A percentile compares a stretch with the other conserved stretches of the same genome.
Conservation (phyloP, 2,888 invertebrate species). For the Brachyptera risi region DNA sequence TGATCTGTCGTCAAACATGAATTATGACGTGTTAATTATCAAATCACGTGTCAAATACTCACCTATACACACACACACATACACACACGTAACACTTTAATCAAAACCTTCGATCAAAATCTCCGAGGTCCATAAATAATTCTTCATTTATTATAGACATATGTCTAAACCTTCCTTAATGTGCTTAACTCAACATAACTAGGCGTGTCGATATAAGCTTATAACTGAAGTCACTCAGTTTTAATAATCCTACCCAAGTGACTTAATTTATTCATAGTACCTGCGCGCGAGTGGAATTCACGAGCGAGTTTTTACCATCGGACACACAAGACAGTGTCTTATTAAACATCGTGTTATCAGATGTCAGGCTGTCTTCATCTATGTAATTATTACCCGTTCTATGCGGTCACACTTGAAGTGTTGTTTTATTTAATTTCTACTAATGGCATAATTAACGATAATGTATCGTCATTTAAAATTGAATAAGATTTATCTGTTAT, state of each 20-base stretch:
- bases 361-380: neutral
- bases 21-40: neutral
- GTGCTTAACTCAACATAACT: neutral
- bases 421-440: constrained; percentile 32
- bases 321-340: too few relatives aligned
- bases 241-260: too few relatives aligned
- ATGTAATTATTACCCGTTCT: neutral
- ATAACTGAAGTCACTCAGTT: too few relatives aligned
- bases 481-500: neutral
- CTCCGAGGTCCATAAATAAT: neutral
- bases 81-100: too few relatives aligned
- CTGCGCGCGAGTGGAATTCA: too few relatives aligned
- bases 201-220: neutral
- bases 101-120: neutral
- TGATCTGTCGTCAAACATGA: neutral
- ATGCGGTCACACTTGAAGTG: neutral
- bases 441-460: constrained; percentile 32
- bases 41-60: neutral
- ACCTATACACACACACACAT: too few relatives aligned
- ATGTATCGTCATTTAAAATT: constrained; percentile 24
- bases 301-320: too few relatives aligned
- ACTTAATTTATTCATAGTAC: too few relatives aligned
- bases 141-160: neutral
- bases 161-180: neutral
- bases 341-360: neutral